Evolutionary conservation across 2,888 invertebrate genomes (phyloP).

Genomic region (Andrena hattorfiana): DNA sequence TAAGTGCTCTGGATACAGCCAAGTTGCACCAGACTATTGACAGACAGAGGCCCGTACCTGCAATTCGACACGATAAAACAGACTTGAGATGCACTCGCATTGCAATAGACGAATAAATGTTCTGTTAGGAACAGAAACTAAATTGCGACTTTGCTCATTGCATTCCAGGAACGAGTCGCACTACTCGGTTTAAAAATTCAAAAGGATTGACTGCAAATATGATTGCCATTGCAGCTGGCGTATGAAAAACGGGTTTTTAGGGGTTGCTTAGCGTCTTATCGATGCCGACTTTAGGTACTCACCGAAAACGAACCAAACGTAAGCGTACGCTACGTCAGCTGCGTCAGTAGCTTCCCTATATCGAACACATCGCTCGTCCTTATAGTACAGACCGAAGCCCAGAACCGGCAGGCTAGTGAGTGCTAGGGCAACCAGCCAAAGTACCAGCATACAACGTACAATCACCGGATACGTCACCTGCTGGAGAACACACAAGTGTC

Average conservation of each 20-base stretch:
- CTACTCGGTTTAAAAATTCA: too few relatives aligned
- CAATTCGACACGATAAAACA: constrained; percentile 42
- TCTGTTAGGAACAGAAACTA: too few relatives aligned
- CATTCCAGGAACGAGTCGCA: too few relatives aligned
- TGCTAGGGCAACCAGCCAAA: constrained; percentile 90
- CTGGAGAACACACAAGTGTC: constrained; percentile 85
- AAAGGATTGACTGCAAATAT: too few relatives aligned
- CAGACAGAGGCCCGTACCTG: constrained; percentile 90
- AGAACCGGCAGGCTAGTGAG: constrained; percentile 92
- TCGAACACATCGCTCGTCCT: constrained; percentile 87
- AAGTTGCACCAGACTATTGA: constrained; percentile 94
- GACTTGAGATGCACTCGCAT: background rate
- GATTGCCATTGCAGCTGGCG: too few relatives aligned
- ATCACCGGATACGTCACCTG: constrained; percentile 93
- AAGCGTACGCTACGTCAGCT: constrained; percentile 90
- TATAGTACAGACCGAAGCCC: constrained; percentile 85
- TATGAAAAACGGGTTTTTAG: too few relatives aligned
- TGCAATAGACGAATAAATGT: too few relatives aligned
- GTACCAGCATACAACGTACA: constrained; percentile 89
- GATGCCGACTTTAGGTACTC: constrained; percentile 78
- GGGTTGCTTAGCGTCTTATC: background rate
- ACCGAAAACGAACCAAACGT: constrained; percentile 92
- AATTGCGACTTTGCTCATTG: too few relatives aligned
- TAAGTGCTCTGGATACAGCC: constrained; percentile 92
- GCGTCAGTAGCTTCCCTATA: constrained; percentile 90